Evolutionary conservation across 2,888 invertebrate genomes (phyloP), one percentile per base, ranked within the genome.

Genomic region (Latrodectus hesperus): DNA sequence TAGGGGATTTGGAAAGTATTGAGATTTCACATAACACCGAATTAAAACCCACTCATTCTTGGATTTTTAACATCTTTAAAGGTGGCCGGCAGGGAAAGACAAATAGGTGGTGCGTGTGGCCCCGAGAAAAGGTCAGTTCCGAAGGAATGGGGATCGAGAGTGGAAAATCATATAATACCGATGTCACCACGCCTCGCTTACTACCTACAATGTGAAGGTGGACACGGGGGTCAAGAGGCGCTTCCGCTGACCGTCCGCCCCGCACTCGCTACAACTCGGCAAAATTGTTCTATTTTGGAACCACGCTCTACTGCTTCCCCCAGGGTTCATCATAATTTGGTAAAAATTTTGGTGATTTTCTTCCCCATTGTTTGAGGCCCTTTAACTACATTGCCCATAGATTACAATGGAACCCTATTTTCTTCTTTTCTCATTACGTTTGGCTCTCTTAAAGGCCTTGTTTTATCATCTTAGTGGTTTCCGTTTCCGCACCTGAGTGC

Each of bases 201-300:
- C 51, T 26, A 51, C n/a, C 80, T 49, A 81, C 80, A 81, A 81
- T 81, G 75, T 14, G 26, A 49, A 65, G 79, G 67, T 68, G 67
- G 17, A 16, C 78, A 26, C 16, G 55, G 22, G 81, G 86, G 86
- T 87, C 86, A 87, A 87, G 73, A 51, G 72, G 76, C 67, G 81
- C 80, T 87, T 87, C 86, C 86, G 86, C 73, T 87, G 86, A 87
- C 86, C 86, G 64, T 75, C 74, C 79, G 73, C 78, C 6, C 72
- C 60, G 55, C 79, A 74, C 78, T 38, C 80, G 72, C 80, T 17
- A 68, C 67, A 68, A 68, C n/a, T 22, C 22, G 75, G n/a, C 55
- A 76, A 80, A 86, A 79, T 79, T 49, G 74, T 67, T 78, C 84
- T 67, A 60, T 79, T 85, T 86, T 75, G 68, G 76, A 68, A 76